Percentiles rank a stretch among this genome's conserved stretches.
Evolutionary conservation across 2,888 invertebrate genomes (phyloP).

Genomic region (Papilio gigon): DNA sequence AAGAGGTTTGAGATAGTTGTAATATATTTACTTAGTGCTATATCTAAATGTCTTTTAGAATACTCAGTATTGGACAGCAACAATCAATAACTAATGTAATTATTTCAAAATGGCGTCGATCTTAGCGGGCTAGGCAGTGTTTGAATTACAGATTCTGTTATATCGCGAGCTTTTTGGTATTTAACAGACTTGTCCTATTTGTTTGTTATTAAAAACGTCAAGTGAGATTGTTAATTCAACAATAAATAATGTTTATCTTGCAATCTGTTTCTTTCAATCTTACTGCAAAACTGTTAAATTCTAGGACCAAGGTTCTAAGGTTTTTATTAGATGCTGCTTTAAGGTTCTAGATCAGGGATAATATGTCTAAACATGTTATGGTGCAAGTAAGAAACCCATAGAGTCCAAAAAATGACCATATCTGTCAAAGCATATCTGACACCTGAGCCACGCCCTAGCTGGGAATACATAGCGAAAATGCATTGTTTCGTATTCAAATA

Average conservation of each 20-base stretch:
- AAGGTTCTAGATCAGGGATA: too few species aligned
- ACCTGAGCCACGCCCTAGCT: too few species aligned
- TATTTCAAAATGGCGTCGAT: conserved; percentile 38
- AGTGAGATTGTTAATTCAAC: conserved; percentile 58
- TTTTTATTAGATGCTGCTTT: too few species aligned
- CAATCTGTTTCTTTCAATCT: conserved; percentile 45
- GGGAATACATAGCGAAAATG: too few species aligned
- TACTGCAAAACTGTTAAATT: background rate
- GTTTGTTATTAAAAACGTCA: conserved; percentile 63
- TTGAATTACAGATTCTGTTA: conserved; percentile 42
- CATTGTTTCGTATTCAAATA: too few species aligned
- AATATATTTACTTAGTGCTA: conserved; percentile 31
- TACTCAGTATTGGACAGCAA: conserved; percentile 34
- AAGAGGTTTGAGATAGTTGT: background rate
- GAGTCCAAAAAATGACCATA: too few species aligned
- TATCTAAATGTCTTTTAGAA: conserved; percentile 19
- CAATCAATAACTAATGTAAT: conserved; percentile 20
- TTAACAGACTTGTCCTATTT: conserved; percentile 63
- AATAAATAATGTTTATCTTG: conserved; percentile 60
- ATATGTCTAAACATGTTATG: too few species aligned
- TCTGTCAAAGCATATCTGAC: too few species aligned
- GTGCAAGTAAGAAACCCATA: too few species aligned
- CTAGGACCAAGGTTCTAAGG: too few species aligned
- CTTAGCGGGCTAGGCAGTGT: conserved; percentile 55
- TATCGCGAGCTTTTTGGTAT: conserved; percentile 45